phyloP scores from a whole-genome alignment of 2,797 vertebrate species.

The Acrossocheilus fasciatus region DNA sequence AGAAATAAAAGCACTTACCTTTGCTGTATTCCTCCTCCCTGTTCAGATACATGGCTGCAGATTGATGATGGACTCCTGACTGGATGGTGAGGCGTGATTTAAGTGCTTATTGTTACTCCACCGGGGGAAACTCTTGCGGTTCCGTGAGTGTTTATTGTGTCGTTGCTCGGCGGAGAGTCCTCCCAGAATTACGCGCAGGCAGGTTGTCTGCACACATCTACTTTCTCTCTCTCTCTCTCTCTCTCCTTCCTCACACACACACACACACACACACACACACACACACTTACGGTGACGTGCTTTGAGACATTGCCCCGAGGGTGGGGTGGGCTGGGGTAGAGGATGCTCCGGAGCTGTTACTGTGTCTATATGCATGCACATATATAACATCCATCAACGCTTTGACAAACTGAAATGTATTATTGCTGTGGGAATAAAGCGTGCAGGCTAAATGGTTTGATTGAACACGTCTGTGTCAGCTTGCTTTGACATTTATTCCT shows the following conservation, averaged over 20 bases:
- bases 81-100: conserved; percentile 30
- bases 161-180: conserved; percentile 79
- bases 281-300: conserved; percentile 60
- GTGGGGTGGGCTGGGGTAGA: conserved; percentile 49
- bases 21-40: conserved; percentile 82
- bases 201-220: conserved; percentile 72
- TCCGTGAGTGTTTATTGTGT: conserved; percentile 75
- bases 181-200: conserved; percentile 72
- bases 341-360: conserved; percentile 47
- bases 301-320: conserved; percentile 70
- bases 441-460: neutral
- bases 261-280: conserved; percentile 50
- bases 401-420: conserved; percentile 5
- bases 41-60: conserved; percentile 85
- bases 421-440: neutral
- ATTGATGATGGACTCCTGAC: conserved; percentile 54
- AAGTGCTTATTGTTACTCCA: conserved; percentile 69
- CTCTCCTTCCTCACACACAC: conserved; percentile 46
- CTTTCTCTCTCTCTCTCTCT: conserved; percentile 51
- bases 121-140: conserved; percentile 68
- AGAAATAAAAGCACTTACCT: conserved; percentile 74
- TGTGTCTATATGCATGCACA: neutral
- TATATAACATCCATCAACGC: neutral
- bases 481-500: neutral
- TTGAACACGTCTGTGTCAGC: neutral